These are phyloP conservation scores for Tapera naevia DNA, from an alignment of 2,797 vertebrate genomes.

Conservation along the genomic window DNA sequence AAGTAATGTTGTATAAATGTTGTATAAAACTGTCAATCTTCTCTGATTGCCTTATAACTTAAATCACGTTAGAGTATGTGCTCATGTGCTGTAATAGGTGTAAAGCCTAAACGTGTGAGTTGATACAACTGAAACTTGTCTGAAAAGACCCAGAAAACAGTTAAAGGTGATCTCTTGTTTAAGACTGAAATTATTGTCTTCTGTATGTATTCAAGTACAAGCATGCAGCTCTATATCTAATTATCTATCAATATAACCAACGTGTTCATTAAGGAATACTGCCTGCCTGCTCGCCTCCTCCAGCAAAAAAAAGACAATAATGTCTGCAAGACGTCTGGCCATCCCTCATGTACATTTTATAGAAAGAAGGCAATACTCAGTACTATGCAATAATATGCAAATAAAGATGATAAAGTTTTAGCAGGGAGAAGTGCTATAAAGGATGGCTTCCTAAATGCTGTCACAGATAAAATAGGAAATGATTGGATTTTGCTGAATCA, in stretches of 20 bases:
- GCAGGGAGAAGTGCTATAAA: background rate
- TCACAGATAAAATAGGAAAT: background rate
- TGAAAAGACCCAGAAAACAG: background rate
- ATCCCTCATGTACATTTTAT: background rate
- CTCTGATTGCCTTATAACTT: background rate
- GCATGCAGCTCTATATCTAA: background rate
- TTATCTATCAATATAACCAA: background rate
- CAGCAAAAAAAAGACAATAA: background rate
- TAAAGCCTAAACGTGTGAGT: background rate
- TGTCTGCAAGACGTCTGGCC: background rate
- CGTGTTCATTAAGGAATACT: background rate
- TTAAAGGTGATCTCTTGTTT: background rate
- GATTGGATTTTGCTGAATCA: background rate
- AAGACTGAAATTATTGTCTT: background rate
- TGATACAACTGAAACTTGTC: background rate
- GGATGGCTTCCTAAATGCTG: background rate
- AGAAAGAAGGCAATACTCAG: background rate
- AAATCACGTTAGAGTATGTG: background rate
- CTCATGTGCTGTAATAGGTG: background rate
- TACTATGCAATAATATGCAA: background rate
- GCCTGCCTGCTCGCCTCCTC: accelerated
- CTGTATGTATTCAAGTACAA: background rate
- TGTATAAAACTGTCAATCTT: background rate
- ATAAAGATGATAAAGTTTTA: background rate
- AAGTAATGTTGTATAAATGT: background rate